Evolutionary conservation across 2,888 invertebrate species (phyloP), one percentile per base, ranked within the genome.

Genomic region (Nineta flava): DNA sequence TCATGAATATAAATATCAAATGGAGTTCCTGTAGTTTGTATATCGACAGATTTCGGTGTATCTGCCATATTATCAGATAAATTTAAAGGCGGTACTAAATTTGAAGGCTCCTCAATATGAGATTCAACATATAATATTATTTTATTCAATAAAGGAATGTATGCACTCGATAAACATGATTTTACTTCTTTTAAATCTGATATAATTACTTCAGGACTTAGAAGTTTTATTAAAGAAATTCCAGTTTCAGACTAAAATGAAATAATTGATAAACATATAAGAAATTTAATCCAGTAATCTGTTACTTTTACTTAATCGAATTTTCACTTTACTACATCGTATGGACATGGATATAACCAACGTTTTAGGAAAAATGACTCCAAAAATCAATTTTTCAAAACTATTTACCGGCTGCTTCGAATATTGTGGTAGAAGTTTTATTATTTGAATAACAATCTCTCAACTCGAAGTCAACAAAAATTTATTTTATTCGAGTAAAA

Each of bases 231-330:
- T 54, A 77, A 66, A 47, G 68, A 68, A 51, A 62, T 62, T 9
- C 77, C 77, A 54, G 69, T 64, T 60, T 74, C 68, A 40, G 71
- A 73, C 76, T 76, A 62, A 57, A 71, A 67, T 53, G 51, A 46
- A 52, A 35, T 48, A 41, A 47, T 52, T 41, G 9, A 46, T 34
- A 45, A 4, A n/a, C n/a, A n/a, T n/a, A n/a, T n/a, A n/a, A n/a
- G n/a, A n/a, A n/a, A n/a, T n/a, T n/a, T n/a, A n/a, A n/a, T n/a
- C n/a, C n/a, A n/a, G n/a, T n/a, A n/a, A n/a, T n/a, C n/a, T n/a
- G n/a, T n/a, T n/a, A n/a, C n/a, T n/a, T n/a, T n/a, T n/a, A n/a
- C n/a, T n/a, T n/a, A n/a, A n/a, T n/a, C n/a, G n/a, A n/a, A n/a
- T n/a, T n/a, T n/a, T n/a, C n/a, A n/a, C n/a, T n/a, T n/a, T n/a